Evolutionary conservation across 1,140 invertebrate species (phyloP), one percentile per base, ranked within the genome.

Genomic region (Panagrolaimus sp.): DNA sequence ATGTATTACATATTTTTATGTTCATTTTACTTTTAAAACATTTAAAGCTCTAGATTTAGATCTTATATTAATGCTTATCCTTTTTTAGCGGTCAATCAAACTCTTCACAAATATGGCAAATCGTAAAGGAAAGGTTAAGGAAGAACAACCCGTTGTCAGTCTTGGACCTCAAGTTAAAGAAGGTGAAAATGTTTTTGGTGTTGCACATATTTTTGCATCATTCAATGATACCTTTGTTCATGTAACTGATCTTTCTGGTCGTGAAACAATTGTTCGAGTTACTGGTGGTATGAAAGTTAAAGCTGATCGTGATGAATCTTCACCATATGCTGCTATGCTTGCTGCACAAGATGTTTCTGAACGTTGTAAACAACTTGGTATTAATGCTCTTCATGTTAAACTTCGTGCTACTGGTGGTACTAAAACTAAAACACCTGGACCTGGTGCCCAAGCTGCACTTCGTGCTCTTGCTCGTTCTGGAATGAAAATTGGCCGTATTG

Each of bases 231-330:
- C 96, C 48, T 99, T 99, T 84, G 96, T 99, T 8, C 96, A 99
- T 87, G 93, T 99, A 45, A 99, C 96, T 4, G 96, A 99, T 87
- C 87, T 98, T 74, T 98, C 96, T 70, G 96, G 96, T 75, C 90
- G 75, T 57, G 95, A 99, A 91, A 99, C 96, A 2, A 98, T 99
- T 82, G 91, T 92, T 68, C 88, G 95, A 82, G 91, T 99, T 43
- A 99, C 96, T 81, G 96, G 96, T 84, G 96, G 96, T 69, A 99
- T 99, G 96, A 98, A 98, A 87, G 96, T 99, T 0, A 99, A 98
- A 85, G 96, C 96, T 81, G 96, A 99, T 87, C 89, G 96, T 88
- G 96, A 99, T 87, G 96, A 99, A 86, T 92, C 95, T 77, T 98
- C 95, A 38, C 96, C 96, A 14, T 99, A 99, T 83, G 96, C 96